Percentiles rank a stretch among this genome's conserved stretches.
Conservation (phyloP, 2,888 invertebrate genomes). For the Flabesymbios commensalis region DNA sequence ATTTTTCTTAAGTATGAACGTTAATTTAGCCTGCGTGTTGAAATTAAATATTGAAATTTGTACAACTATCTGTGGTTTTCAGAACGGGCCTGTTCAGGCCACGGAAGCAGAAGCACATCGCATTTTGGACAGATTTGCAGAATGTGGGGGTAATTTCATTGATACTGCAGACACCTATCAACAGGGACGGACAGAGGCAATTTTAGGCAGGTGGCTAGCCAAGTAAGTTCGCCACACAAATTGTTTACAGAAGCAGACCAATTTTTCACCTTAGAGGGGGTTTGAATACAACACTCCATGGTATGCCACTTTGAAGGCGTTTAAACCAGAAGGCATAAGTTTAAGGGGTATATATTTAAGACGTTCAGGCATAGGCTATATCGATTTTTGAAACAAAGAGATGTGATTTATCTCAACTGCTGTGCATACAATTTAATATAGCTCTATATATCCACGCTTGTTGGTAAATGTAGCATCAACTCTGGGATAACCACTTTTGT, state of each 20-base stretch:
- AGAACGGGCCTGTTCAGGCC: conserved; percentile 17
- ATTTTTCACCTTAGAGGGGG: neutral
- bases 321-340: no score
- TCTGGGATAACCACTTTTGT: no score
- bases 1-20: neutral
- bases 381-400: no score
- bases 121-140: conserved; percentile 47
- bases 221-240: conserved; percentile 14
- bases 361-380: no score
- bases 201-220: conserved; percentile 51
- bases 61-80: neutral
- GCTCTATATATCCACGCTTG: no score
- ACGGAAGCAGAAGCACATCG: conserved; percentile 39
- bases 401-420: no score
- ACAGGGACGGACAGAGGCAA: conserved; percentile 43
- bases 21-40: neutral
- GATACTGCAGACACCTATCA: conserved; percentile 54
- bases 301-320: neutral
- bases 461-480: no score
- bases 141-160: conserved; percentile 54
- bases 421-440: no score
- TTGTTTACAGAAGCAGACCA: neutral
- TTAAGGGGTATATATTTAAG: no score
- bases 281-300: neutral
- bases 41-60: neutral